phyloP scores from a whole-genome alignment of 2,113 vertebrate genomes.

The Channa maculata region DNA sequence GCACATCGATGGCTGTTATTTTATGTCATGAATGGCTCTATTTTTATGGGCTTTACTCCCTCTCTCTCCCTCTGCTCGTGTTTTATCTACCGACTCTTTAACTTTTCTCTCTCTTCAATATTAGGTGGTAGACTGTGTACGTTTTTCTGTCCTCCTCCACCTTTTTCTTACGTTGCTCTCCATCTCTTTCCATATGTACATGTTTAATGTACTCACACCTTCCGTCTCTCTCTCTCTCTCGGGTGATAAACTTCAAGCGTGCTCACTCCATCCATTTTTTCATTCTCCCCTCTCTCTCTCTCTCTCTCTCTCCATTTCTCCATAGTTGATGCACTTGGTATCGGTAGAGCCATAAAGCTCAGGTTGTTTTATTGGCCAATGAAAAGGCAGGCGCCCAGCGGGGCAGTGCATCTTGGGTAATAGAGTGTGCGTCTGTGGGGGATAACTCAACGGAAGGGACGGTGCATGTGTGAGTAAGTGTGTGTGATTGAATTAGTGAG shows the following conservation, averaged over 20 bases:
- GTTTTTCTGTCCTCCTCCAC: conserved; percentile 7
- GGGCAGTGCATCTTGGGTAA: conserved; percentile 76
- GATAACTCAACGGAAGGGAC: conserved; percentile 51
- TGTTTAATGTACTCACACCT: neutral
- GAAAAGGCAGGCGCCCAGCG: conserved; percentile 63
- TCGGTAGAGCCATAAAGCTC: conserved; percentile 70
- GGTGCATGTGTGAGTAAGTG: conserved; percentile 19
- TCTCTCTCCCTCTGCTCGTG: conserved; percentile 6
- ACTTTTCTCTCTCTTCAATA: neutral
- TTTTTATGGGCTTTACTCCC: conserved; percentile 55
- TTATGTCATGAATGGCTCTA: conserved; percentile 64
- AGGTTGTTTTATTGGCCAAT: conserved; percentile 78
- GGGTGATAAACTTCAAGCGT: conserved; percentile 47
- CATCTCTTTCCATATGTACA: neutral
- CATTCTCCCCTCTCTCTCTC: neutral
- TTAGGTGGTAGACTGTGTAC: neutral
- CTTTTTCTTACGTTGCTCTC: conserved; percentile 3
- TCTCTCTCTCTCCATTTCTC: neutral
- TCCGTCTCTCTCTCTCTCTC: neutral
- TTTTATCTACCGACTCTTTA: neutral
- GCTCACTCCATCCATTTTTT: neutral
- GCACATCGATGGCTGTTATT: conserved; percentile 69
- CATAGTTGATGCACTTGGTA: conserved; percentile 63
- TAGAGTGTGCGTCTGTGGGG: conserved; percentile 65
- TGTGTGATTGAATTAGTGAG: conserved; percentile 51